Conservation (phyloP, 2,797 vertebrate species). For the Spondyliosoma cantharus region DNA sequence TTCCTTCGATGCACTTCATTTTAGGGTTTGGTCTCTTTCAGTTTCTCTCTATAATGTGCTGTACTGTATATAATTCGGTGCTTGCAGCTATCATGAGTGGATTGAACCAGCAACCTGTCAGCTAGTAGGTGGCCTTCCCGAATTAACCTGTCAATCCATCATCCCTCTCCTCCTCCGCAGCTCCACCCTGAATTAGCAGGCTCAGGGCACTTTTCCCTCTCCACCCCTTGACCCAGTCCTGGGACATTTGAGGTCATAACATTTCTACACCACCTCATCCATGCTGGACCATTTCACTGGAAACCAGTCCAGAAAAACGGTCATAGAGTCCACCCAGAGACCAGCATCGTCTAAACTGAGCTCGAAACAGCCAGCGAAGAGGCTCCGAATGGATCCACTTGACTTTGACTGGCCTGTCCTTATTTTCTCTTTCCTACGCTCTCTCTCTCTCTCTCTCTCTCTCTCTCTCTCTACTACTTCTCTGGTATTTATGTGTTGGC, state of each 20-base stretch:
- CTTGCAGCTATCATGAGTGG: neutral
- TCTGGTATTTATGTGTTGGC: conserved; percentile 86
- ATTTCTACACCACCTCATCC: conserved; percentile 61
- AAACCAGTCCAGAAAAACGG: conserved; percentile 52
- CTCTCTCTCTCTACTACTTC: conserved; percentile 34
- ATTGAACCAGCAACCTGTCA: conserved; percentile 30
- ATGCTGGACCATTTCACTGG: conserved; percentile 42
- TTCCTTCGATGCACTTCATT: neutral
- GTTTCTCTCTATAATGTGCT: neutral
- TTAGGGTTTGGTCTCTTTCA: neutral
- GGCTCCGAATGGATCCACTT: conserved; percentile 74
- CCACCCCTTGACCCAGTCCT: conserved; percentile 33
- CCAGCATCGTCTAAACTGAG: conserved; percentile 29
- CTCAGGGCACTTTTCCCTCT: conserved; percentile 1
- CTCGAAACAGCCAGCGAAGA: conserved; percentile 52
- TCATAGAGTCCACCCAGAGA: conserved; percentile 64
- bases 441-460: conserved; percentile 20
- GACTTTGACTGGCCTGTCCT: conserved; percentile 73
- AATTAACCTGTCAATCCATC: conserved; percentile 49
- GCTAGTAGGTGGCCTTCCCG: conserved; percentile 31
- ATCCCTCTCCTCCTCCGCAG: conserved; percentile 49
- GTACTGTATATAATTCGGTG: neutral
- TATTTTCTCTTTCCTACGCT: conserved; percentile 57
- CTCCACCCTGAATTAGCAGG: conserved; percentile 51
- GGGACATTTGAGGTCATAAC: conserved; percentile 68